These are phyloP conservation scores for Tenualosa ilisha DNA, from an alignment of 2,797 vertebrate species.

Conservation along the genomic window DNA sequence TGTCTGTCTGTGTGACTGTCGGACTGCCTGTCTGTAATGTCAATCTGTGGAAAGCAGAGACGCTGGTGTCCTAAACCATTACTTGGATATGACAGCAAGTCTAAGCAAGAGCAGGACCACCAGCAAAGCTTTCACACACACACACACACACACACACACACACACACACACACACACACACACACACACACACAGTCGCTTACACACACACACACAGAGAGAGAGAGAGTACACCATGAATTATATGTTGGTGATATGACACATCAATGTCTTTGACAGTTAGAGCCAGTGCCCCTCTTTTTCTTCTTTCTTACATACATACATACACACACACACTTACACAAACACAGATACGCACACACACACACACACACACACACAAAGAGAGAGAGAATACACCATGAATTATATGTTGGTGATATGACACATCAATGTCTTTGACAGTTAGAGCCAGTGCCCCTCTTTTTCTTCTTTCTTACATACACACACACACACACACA, in stretches of 20 bases:
- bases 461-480: background rate
- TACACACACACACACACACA: conserved; percentile 1
- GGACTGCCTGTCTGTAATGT: background rate
- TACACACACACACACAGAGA: background rate
- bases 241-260: background rate
- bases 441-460: background rate
- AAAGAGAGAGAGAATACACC: background rate
- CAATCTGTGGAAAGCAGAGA: background rate
- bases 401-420: background rate
- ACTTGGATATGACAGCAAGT: conserved; percentile 29
- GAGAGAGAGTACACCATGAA: background rate
- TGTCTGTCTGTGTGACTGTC: background rate
- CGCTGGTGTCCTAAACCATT: background rate
- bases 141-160: conserved; percentile 1
- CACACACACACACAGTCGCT: background rate
- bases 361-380: conserved; percentile 6
- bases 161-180: conserved; percentile 21
- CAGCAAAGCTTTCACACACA: conserved; percentile 23
- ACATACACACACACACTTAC: background rate
- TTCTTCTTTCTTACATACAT: background rate
- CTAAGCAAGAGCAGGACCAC: conserved; percentile 46
- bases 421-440: background rate
- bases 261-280: background rate
- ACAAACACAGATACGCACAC: background rate
- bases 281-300: background rate